Evolutionary conservation across 1,140 invertebrate genomes (phyloP).

Genomic region (Drosophila kanapiae): DNA sequence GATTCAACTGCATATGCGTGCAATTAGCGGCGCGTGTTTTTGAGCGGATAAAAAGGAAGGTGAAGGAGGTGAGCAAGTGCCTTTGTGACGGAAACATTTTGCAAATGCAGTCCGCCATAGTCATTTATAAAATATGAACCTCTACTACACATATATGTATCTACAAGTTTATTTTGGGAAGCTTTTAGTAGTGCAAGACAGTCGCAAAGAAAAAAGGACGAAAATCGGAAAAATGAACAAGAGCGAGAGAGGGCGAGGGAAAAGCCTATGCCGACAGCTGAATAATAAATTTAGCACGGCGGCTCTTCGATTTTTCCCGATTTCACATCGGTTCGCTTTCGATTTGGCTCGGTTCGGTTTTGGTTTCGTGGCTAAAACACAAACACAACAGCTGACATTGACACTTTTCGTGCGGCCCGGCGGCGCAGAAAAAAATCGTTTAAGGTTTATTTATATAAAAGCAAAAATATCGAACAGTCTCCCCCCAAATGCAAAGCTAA

Average conservation of each 20-base stretch:
- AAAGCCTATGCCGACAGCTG: constrained; percentile 59
- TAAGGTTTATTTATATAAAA: constrained; percentile 79
- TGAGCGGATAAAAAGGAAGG: constrained; percentile 19
- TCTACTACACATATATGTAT: constrained; percentile 1
- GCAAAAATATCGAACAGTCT: constrained; percentile 39
- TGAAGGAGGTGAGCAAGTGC: constrained; percentile 35
- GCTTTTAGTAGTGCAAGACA: constrained; percentile 14
- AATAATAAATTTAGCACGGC: constrained; percentile 79
- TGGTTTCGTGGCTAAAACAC: constrained; percentile 48
- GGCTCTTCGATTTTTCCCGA: constrained; percentile 72
- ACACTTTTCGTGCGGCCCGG: constrained; percentile 72
- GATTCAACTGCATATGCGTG: constrained; percentile 27
- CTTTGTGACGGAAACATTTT: constrained; percentile 45
- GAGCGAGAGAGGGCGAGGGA: neutral
- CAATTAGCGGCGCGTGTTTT: constrained; percentile 72
- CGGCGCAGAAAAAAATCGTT: constrained; percentile 67
- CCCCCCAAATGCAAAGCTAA: constrained; percentile 13
- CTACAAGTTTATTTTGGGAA: constrained; percentile 39
- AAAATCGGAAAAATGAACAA: constrained; percentile 14
- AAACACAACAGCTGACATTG: constrained; percentile 72
- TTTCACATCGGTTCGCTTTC: constrained; percentile 27
- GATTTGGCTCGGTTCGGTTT: constrained; percentile 42
- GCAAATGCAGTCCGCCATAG: constrained; percentile 14
- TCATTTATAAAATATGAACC: constrained; percentile 41
- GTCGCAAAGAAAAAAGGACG: constrained; percentile 24